Percentiles rank a stretch among this genome's conserved stretches.
These are phyloP conservation scores for Pachyuromys duprasi DNA, from an alignment of 2,797 vertebrate species.

Conservation along the genomic window DNA sequence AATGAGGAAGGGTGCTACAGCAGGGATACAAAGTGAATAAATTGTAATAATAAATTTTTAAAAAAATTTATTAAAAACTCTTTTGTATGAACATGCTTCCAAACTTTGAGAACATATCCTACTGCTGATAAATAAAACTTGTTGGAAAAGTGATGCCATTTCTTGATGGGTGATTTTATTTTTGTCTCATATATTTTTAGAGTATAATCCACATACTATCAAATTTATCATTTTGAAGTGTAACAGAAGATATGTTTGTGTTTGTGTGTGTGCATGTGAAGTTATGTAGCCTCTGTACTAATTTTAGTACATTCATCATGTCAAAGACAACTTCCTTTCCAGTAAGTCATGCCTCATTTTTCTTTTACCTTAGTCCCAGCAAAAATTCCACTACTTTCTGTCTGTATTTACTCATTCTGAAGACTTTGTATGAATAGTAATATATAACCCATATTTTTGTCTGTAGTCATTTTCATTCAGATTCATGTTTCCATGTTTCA, in stretches of 20 bases:
- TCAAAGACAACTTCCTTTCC: not conserved
- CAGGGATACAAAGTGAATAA: too few relatives aligned
- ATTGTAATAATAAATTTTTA: too few relatives aligned
- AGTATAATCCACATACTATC: not conserved
- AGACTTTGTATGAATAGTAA: not conserved
- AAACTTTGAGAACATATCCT: not conserved
- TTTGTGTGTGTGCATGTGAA: too few relatives aligned
- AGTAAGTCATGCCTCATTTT: not conserved
- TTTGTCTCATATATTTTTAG: not conserved
- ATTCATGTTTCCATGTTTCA: not conserved
- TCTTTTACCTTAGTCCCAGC: not conserved
- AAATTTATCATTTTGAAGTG: not conserved
- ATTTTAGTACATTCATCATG: not conserved
- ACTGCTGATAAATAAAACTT: not conserved
- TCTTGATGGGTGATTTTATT: not conserved
- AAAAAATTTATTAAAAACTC: too few relatives aligned
- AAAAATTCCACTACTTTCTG: not conserved
- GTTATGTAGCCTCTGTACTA: not conserved
- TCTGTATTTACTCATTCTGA: not conserved
- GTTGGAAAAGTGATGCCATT: not conserved
- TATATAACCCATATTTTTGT: too few relatives aligned
- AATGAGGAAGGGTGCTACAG: too few relatives aligned
- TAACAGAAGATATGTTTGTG: not conserved
- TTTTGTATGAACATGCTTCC: not conserved
- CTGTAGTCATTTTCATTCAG: not conserved